Evolutionary conservation across 2,113 vertebrate genomes (phyloP), one percentile per base, ranked within the genome.

Genomic region (Pangasianodon gigas): DNA sequence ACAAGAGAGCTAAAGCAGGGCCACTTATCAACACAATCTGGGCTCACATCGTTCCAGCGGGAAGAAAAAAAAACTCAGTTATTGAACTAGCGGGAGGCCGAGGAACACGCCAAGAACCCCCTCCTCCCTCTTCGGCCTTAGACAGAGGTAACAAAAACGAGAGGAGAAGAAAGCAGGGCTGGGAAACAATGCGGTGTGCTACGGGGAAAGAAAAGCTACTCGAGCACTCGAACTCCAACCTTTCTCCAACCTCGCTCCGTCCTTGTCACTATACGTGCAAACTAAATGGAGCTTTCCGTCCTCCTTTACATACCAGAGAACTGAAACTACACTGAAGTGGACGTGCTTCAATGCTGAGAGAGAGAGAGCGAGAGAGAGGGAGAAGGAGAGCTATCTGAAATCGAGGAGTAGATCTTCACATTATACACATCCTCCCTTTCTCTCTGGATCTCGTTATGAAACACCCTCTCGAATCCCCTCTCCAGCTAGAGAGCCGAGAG

Each of bases 1-100:
- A 91, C 69, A 86, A 85, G 81, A 88, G 80, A 80, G 51, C 84
- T 52, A 67, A 92, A 82, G 29, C 90, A 67, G 51, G 54, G 79
- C 75, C 74, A 88, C 91, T 91, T 91, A 82, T 54, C 89, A 88
- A 88, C 62, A 89, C 88, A 91, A 91, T 91, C 67, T 69, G 24
- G 67, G 48, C 79, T 89, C 18, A 18, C 46, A 60, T 37, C 19
- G 83, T 77, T 85, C 88, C 71, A 65, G 82, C 19, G 37, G 82
- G 51, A 37, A 44, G 71, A 0, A 52, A 56, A 62, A 79, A 87
- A 87, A 91, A 32, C 26, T 67, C 32, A 41, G 48, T 77, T 77
- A 87, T 41, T 56, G 86, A 87, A 77, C 86, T 56, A 87, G 86
- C 46, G 24, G 74, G 58, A 85, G 29, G 37, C 29, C 11, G 69